Conservation (phyloP, 2,888 invertebrate species). For the Pilophorus perplexus region DNA sequence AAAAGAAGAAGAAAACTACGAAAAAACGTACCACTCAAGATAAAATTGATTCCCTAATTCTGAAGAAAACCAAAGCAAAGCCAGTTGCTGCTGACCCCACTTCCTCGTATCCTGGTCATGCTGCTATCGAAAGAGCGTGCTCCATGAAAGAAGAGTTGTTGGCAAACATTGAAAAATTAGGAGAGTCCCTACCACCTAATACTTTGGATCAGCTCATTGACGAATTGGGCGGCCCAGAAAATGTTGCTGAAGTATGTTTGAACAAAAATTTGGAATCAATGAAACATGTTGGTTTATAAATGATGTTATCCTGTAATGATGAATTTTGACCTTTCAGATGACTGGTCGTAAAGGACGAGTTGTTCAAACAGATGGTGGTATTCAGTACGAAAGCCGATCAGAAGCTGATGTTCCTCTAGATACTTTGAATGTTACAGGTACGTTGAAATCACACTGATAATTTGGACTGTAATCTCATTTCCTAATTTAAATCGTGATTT, state of each 20-base stretch:
- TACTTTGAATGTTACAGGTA: constrained; percentile 91
- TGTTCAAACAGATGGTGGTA: constrained; percentile 85
- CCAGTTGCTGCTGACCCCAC: constrained; percentile 38
- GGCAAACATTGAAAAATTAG: constrained; percentile 78
- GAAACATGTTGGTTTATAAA: no score
- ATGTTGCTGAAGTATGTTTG: constrained; percentile 80
- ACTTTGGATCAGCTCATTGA: constrained; percentile 98
- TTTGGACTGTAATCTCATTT: background rate
- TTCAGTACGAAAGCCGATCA: constrained; percentile 91
- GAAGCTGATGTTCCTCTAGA: constrained; percentile 95
- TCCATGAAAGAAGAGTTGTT: constrained; percentile 91
- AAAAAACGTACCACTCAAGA: constrained; percentile 71
- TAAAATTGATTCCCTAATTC: constrained; percentile 70
- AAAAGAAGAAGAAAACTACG: constrained; percentile 54
- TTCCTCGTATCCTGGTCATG: constrained; percentile 66
- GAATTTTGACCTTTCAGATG: constrained; percentile 62
- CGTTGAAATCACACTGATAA: constrained; percentile 51
- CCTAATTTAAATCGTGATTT: background rate
- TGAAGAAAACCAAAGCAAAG: constrained; percentile 49
- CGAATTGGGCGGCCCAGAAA: constrained; percentile 94
- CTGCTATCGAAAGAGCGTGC: constrained; percentile 84
- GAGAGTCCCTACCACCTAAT: constrained; percentile 88
- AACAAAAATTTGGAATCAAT: background rate
- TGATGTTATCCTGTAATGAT: no score
- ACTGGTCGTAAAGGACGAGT: constrained; percentile 94